Evolutionary conservation across 2,888 invertebrate species (phyloP), one percentile per base, ranked within the genome.

Genomic region (Gastracanthus pulcherrimus): DNA sequence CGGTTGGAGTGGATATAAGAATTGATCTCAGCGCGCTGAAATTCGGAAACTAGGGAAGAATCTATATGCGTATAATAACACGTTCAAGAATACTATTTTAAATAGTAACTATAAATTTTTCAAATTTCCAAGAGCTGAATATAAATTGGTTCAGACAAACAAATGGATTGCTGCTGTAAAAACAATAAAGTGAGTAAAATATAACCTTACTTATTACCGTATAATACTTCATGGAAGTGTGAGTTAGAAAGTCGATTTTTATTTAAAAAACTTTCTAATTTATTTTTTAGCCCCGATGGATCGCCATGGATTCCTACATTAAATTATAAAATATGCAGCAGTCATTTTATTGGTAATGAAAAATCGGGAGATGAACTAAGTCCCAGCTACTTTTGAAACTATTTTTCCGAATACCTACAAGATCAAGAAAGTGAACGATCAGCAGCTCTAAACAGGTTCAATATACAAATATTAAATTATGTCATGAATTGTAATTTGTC

Each of bases 291-390:
- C n/a, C n/a, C n/a, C n/a, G n/a, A n/a, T n/a, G n/a, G 19, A 0
- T 58, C 29, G 0, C 13, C 13, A 19, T 84, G 82, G 67, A 41
- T 2, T 26, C 75, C 48, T 11, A 1, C 0, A 16, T 9, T 3
- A 3, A 0, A 26, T 48, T 5, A 62, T n/a, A 19, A 0, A n/a
- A 64, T 75, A n/a, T 64, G 75, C 31, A 62, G 48, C n/a, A n/a
- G n/a, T n/a, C 34, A 75, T 62, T 75, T 75, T 64, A n/a, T 62
- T 64, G 48, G 36, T n/a, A n/a, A 31, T n/a, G 0, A 29, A 26
- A 67, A 41, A 11, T 36, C 34, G n/a, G n/a, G 58, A 3, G 19
- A 41, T 38, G 19, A 23, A 13, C 9, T 38, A 13, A 72, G 23
- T 26, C 60, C 72, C 6, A 58, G 58, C 38, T 72, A n/a, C 58